Conservation (phyloP, 1,140 invertebrate genomes). For the Aporrectodea caliginosa region DNA sequence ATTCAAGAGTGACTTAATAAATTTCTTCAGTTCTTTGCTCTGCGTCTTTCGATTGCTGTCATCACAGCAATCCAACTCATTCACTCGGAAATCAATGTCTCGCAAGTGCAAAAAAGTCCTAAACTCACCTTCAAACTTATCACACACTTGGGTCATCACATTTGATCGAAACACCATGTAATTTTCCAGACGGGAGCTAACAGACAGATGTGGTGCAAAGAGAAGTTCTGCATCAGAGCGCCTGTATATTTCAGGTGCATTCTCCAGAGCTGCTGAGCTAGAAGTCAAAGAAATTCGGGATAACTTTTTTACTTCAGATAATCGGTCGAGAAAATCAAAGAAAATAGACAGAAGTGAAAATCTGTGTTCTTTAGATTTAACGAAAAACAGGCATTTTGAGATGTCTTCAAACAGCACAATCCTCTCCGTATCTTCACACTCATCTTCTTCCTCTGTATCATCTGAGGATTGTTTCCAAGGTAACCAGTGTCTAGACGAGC, state of each 20-base stretch:
- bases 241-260: background rate
- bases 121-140: conserved; percentile 36
- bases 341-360: conserved; percentile 49
- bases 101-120: conserved; percentile 37
- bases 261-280: background rate
- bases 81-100: conserved; percentile 37
- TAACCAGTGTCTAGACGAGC: conserved; percentile 55
- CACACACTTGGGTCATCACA: conserved; percentile 37
- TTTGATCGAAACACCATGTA: conserved; percentile 28
- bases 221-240: background rate
- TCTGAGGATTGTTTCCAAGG: conserved; percentile 53
- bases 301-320: background rate
- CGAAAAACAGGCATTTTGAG: conserved; percentile 44
- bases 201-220: background rate
- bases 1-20: conserved; percentile 53
- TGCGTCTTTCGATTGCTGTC: conserved; percentile 14
- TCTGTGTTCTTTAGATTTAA: conserved; percentile 42
- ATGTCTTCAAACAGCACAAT: conserved; percentile 57
- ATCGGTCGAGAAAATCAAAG: conserved; percentile 48
- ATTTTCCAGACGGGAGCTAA: background rate
- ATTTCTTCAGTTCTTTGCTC: conserved; percentile 49
- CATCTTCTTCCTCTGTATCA: conserved; percentile 50
- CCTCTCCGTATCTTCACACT: conserved; percentile 57
- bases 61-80: background rate
- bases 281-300: background rate